Evolutionary conservation across 1,140 invertebrate genomes (phyloP).

Genomic region (Solen grandis): DNA sequence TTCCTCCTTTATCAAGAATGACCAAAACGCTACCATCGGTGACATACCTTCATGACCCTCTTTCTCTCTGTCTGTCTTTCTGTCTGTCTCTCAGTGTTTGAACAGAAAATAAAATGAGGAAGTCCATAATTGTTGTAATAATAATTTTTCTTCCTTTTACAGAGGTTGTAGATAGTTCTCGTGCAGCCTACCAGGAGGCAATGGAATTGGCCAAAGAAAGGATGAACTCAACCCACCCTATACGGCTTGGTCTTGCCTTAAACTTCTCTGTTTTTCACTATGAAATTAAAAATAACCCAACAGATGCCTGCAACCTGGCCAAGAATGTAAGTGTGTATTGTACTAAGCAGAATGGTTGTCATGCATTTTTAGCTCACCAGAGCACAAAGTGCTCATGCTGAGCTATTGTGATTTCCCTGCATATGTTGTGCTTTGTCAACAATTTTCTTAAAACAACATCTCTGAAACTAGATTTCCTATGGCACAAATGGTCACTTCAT

Average conservation of each 20-base stretch:
- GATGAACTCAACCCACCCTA: constrained; percentile 99
- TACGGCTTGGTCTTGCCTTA: constrained; percentile 98
- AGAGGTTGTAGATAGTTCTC: constrained; percentile 98
- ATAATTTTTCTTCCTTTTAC: constrained; percentile 80
- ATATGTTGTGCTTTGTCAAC: no score
- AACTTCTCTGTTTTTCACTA: constrained; percentile 99
- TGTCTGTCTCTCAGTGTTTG: not conserved
- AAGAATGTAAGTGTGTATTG: constrained; percentile 94
- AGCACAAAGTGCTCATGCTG: no score
- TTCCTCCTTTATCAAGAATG: no score
- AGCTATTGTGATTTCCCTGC: no score
- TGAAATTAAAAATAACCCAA: constrained; percentile 99
- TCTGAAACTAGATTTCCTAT: no score
- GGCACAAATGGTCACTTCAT: no score
- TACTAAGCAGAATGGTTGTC: no score
- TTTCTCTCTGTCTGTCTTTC: not conserved
- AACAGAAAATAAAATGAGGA: not conserved
- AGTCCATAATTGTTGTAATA: not conserved
- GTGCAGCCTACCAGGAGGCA: constrained; percentile 99
- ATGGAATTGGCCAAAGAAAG: constrained; percentile 99
- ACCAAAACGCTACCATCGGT: not conserved
- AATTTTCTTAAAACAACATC: no score
- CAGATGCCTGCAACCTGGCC: constrained; percentile 98
- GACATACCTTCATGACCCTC: not conserved
- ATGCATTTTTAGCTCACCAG: no score